Evolutionary conservation across 2,113 vertebrate species (phyloP).

Genomic region (Etia nguti): DNA sequence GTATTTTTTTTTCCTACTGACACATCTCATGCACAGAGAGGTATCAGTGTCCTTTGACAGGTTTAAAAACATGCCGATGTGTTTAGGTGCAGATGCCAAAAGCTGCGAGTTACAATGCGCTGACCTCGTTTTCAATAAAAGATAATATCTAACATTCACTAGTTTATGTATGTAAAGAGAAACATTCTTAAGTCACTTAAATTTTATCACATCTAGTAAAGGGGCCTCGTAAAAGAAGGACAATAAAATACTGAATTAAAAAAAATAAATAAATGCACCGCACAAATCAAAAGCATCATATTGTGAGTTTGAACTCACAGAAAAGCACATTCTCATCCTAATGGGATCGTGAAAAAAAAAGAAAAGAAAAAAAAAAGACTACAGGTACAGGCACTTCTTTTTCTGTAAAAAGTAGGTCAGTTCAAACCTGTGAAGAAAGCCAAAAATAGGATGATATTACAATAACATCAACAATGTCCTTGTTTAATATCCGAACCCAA

Average conservation of each 20-base stretch:
- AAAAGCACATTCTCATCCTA: slow-evolving; percentile 26
- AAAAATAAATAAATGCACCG: background rate
- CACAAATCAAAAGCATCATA: background rate
- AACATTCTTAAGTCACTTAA: slow-evolving; percentile 34
- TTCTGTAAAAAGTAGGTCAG: slow-evolving; percentile 35
- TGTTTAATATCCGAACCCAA: background rate
- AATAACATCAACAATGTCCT: background rate
- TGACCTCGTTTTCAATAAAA: background rate
- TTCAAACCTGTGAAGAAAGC: slow-evolving; percentile 27
- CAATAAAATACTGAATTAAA: background rate
- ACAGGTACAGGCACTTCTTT: slow-evolving; percentile 59
- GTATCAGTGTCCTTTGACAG: slow-evolving; percentile 50
- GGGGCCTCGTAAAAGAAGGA: background rate
- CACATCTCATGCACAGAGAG: slow-evolving; percentile 66
- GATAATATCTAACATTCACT: slow-evolving; percentile 26
- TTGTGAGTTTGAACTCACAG: slow-evolving; percentile 5
- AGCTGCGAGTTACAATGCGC: background rate
- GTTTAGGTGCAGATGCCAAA: background rate
- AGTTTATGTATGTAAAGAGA: slow-evolving; percentile 3
- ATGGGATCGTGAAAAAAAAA: background rate
- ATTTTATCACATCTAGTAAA: background rate
- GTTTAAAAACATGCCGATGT: slow-evolving; percentile 54
- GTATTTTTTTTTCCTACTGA: slow-evolving; percentile 34
- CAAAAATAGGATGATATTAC: slow-evolving; percentile 12
- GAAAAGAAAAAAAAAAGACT: background rate